Percentiles rank a stretch among this genome's conserved stretches.
Conservation (phyloP, 2,113 vertebrate species). For the Ornithorhynchus anatinus region DNA sequence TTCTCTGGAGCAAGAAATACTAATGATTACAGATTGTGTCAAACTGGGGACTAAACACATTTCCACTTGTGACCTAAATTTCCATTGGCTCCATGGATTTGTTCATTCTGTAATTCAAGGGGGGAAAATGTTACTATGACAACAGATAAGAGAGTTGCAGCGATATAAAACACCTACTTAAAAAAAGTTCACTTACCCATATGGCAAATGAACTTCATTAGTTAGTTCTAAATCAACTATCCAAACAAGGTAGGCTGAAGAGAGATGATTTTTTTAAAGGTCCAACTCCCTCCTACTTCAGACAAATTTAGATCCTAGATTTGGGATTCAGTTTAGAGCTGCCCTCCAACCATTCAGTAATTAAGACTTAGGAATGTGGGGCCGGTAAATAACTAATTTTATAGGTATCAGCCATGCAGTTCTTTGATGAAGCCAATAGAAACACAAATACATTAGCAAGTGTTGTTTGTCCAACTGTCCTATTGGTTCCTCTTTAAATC, state of each 20-base stretch:
- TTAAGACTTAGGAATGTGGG: too few species aligned
- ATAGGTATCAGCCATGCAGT: background rate
- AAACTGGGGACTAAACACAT: constrained; percentile 6
- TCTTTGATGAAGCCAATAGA: background rate
- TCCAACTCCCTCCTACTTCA: background rate
- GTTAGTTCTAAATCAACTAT: constrained; percentile 51
- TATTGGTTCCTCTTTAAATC: too few species aligned
- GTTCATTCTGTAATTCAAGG: constrained; percentile 35
- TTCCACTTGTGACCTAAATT: constrained; percentile 35
- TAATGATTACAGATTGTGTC: background rate
- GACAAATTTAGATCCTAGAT: background rate
- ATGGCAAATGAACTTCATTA: constrained; percentile 51
- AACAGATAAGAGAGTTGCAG: constrained; percentile 52
- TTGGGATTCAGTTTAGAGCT: too few species aligned
- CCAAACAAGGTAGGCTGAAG: constrained; percentile 26
- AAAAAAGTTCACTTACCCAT: constrained; percentile 55
- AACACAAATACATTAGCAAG: too few species aligned
- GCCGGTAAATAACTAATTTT: constrained; percentile 7
- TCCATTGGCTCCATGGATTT: constrained; percentile 28
- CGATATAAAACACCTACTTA: constrained; percentile 52
- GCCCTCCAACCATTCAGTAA: too few species aligned
- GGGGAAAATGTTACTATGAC: constrained; percentile 57
- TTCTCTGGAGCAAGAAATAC: background rate
- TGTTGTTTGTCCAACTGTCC: too few species aligned
- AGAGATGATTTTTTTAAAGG: background rate